Conservation (phyloP, 2,888 invertebrate genomes). For the Catotricha subobsoleta region DNA sequence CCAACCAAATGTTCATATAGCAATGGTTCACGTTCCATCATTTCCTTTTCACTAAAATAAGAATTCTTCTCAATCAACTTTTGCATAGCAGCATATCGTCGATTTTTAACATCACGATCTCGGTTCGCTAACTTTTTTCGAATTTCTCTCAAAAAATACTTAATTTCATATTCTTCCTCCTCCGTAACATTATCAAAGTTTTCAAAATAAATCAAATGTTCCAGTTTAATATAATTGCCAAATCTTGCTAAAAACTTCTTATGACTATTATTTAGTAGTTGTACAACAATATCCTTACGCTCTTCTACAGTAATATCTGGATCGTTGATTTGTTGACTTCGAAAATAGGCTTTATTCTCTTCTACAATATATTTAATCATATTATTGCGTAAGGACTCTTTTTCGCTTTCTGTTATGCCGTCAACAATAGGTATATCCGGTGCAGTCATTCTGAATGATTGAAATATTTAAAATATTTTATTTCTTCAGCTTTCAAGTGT, state of each 20-base stretch:
- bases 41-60: conserved; percentile 83
- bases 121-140: conserved; percentile 35
- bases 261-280: conserved; percentile 45
- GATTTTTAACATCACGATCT: conserved; percentile 48
- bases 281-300: conserved; percentile 47
- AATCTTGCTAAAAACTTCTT: conserved; percentile 58
- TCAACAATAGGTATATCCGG: too few relatives aligned
- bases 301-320: conserved; percentile 49
- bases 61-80: conserved; percentile 43
- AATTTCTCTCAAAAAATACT: conserved; percentile 44
- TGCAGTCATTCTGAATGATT: too few relatives aligned
- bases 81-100: conserved; percentile 65
- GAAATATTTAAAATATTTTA: too few relatives aligned
- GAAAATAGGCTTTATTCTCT: conserved; percentile 48
- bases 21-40: conserved; percentile 82
- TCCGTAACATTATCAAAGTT: conserved; percentile 19
- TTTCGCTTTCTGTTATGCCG: too few relatives aligned
- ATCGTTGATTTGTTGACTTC: conserved; percentile 66
- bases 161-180: conserved; percentile 35
- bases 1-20: conserved; percentile 82
- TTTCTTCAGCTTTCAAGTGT: too few relatives aligned
- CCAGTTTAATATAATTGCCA: conserved; percentile 46
- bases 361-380: conserved; percentile 43
- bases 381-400: too few relatives aligned
- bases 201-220: conserved; percentile 55